phyloP scores from a whole-genome alignment of 2,797 vertebrate genomes.

The Gallirallus australis region DNA sequence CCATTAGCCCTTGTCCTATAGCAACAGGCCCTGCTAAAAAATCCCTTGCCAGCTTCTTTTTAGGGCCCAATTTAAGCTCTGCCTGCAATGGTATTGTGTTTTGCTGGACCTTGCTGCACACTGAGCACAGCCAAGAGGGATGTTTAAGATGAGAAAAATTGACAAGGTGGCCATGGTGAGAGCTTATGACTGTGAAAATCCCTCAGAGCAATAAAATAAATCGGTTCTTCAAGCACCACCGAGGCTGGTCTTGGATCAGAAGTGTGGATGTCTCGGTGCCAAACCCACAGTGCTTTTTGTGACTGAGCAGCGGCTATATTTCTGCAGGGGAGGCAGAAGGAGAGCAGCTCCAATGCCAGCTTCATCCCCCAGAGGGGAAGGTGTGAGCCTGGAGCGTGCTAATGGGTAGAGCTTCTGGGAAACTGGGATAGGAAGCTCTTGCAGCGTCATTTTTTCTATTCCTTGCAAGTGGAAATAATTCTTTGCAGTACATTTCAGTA shows the following conservation, averaged over 20 bases:
- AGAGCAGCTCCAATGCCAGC: neutral
- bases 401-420: neutral
- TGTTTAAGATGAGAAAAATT: neutral
- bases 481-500: neutral
- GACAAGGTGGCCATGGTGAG: neutral
- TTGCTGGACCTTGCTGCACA: neutral
- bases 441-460: neutral
- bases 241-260: neutral
- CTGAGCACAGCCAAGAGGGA: neutral
- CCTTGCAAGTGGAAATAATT: neutral
- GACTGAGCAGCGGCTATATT: neutral
- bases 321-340: neutral
- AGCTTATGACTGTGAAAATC: neutral
- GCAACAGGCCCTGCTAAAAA: too few relatives aligned
- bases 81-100: fast-evolving
- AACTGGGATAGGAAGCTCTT: neutral
- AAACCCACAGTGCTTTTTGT: fast-evolving
- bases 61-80: neutral
- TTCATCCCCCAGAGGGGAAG: neutral
- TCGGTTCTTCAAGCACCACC: neutral
- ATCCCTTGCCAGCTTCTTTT: too few relatives aligned
- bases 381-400: fast-evolving
- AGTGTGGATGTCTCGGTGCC: fast-evolving
- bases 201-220: neutral
- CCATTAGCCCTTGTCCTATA: too few relatives aligned